Evolutionary conservation across 2,797 vertebrate genomes (phyloP).

Genomic region (Mus spretus): DNA sequence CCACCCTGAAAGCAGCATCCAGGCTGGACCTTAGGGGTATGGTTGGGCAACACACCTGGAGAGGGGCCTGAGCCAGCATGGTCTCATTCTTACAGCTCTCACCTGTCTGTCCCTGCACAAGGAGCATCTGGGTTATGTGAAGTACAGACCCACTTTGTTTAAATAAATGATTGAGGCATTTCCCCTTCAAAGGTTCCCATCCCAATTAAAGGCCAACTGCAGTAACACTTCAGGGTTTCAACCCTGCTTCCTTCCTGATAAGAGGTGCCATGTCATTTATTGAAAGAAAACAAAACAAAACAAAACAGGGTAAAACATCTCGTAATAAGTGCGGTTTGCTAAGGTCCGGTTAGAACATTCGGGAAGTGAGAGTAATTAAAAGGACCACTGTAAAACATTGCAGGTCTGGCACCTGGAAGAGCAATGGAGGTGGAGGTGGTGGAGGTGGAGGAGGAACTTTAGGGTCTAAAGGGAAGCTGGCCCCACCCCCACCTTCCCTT

Average conservation of each 20-base stretch:
- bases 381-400: slow-evolving; percentile 55
- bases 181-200: slow-evolving; percentile 45
- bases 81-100: neutral
- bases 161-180: slow-evolving; percentile 19
- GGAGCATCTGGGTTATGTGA: neutral
- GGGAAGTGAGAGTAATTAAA: slow-evolving; percentile 71
- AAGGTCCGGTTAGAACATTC: slow-evolving; percentile 79
- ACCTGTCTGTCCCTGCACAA: neutral
- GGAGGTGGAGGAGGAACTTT: neutral
- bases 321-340: slow-evolving; percentile 82
- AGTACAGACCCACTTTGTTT: slow-evolving; percentile 20
- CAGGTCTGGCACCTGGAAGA: slow-evolving; percentile 59
- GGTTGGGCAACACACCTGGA: neutral
- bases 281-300: slow-evolving; percentile 81
- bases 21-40: neutral
- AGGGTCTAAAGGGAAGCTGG: slow-evolving; percentile 38
- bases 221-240: slow-evolving; percentile 69
- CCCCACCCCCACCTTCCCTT: slow-evolving; percentile 17
- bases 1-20: neutral
- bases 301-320: slow-evolving; percentile 83
- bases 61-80: neutral
- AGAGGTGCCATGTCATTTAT: slow-evolving; percentile 82
- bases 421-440: neutral
- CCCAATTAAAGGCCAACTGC: slow-evolving; percentile 75
- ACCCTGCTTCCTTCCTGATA: slow-evolving; percentile 78